Evolutionary conservation across 2,888 invertebrate genomes (phyloP).

Genomic region (Kryphioiulus occultus): DNA sequence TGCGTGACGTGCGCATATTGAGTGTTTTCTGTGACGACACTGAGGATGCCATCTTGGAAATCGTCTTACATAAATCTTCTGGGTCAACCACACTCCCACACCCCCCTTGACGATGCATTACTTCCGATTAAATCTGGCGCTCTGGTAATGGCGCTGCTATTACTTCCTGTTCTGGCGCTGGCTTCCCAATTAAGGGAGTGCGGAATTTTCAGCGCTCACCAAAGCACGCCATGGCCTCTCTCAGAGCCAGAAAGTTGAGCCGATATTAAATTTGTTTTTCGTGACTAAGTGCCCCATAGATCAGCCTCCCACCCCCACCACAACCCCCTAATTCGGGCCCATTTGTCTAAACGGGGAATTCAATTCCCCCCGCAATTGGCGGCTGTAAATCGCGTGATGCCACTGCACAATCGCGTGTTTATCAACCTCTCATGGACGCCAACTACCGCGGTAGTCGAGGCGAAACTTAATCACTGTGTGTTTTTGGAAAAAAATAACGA

Average conservation of each 20-base stretch:
- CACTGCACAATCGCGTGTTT: not conserved
- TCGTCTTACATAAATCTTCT: not conserved
- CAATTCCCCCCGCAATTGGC: not conserved
- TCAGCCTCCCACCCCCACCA: not conserved
- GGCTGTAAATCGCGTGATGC: not conserved
- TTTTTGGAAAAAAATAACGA: not conserved
- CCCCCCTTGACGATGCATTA: not conserved
- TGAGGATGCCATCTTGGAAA: not conserved
- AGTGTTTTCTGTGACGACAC: not conserved
- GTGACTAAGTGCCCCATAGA: conserved; percentile 13
- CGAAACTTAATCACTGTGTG: not conserved
- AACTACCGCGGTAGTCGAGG: not conserved
- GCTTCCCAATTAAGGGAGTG: conserved; percentile 12
- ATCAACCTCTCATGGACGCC: not conserved
- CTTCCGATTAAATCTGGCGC: conserved; percentile 30
- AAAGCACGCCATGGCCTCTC: not conserved
- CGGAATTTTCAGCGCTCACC: not conserved
- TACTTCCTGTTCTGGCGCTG: conserved; percentile 9
- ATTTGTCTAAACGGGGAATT: conserved; percentile 12
- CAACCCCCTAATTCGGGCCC: not conserved
- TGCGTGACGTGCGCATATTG: not conserved
- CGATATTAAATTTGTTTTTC: conserved; percentile 35
- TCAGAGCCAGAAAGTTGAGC: not conserved
- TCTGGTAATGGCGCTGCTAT: conserved; percentile 27
- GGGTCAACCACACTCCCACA: not conserved